phyloP scores from a whole-genome alignment of 2,888 invertebrate genomes.

The Caenorhabditis uteleia region DNA sequence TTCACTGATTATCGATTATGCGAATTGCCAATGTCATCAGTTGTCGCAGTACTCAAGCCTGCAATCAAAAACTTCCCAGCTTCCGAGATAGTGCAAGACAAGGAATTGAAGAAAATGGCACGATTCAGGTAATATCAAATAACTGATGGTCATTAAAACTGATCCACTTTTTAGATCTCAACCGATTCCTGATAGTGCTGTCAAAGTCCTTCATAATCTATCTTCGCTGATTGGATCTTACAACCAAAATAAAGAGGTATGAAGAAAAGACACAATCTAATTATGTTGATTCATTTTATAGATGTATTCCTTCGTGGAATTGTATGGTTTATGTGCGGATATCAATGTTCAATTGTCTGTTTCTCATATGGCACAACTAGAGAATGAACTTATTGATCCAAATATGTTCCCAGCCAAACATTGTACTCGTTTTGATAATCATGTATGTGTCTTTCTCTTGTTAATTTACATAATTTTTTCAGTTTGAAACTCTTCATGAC shows the following conservation, averaged over 20 bases:
- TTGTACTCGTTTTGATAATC: constrained; percentile 81
- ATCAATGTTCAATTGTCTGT: constrained; percentile 6
- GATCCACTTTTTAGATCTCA: constrained; percentile 10
- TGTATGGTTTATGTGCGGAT: constrained; percentile 2
- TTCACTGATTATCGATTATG: constrained; percentile 15
- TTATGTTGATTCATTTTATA: constrained; percentile 3
- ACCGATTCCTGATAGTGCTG: constrained; percentile 6
- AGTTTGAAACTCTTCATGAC: constrained; percentile 17
- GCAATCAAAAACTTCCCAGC: constrained; percentile 10
- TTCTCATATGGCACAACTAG: not conserved
- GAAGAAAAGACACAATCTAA: not conserved
- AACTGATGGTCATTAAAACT: not conserved
- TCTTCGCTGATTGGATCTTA: not conserved
- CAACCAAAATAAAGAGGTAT: not conserved
- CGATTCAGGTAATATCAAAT: constrained; percentile 24
- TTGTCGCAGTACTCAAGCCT: constrained; percentile 27
- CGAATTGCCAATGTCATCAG: constrained; percentile 19
- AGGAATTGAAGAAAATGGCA: constrained; percentile 15
- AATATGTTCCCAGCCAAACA: constrained; percentile 74
- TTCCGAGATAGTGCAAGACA: constrained; percentile 23
- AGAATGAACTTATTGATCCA: constrained; percentile 4
- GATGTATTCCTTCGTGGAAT: constrained; percentile 10
- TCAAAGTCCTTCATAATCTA: constrained; percentile 5
- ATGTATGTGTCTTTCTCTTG: constrained; percentile 69
- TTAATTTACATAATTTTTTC: no score